Evolutionary conservation across 2,888 invertebrate genomes (phyloP).

Genomic region (Acrobasis consociella): DNA sequence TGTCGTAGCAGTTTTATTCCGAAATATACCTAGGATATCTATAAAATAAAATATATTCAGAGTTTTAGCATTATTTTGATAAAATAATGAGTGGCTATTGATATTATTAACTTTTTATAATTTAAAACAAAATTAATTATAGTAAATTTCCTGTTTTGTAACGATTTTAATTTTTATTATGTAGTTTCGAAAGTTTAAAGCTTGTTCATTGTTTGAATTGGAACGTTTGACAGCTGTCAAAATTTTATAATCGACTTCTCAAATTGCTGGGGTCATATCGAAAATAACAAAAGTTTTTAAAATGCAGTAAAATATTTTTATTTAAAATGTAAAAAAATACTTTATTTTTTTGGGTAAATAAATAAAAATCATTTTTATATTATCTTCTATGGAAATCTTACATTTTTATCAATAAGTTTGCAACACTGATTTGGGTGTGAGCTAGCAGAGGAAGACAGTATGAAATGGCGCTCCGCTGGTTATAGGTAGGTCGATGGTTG

Average conservation of each 20-base stretch:
- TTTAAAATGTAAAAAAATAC: conserved; percentile 29
- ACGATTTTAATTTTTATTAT: not conserved
- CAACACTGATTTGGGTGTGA: conserved; percentile 75
- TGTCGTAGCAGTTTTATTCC: conserved; percentile 36
- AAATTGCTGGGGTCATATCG: conserved; percentile 44
- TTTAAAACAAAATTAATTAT: too few species aligned
- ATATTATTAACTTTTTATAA: too few species aligned
- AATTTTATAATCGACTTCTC: conserved; percentile 25
- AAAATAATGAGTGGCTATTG: too few species aligned
- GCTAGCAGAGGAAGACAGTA: conserved; percentile 68
- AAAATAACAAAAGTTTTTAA: conserved; percentile 22
- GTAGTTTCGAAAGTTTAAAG: not conserved
- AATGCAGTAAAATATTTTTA: not conserved
- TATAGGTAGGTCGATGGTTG: conserved; percentile 79
- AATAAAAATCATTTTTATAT: not conserved
- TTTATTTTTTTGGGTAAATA: conserved; percentile 21
- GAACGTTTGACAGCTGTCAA: conserved; percentile 31
- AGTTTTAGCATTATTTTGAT: too few species aligned
- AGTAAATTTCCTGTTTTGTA: too few species aligned
- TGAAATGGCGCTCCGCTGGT: conserved; percentile 68
- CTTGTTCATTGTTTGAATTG: conserved; percentile 18
- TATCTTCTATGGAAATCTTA: not conserved
- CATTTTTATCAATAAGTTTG: conserved; percentile 34
- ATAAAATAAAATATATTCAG: too few species aligned
- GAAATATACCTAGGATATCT: conserved; percentile 24